These are phyloP conservation scores for Theretra japonica DNA, from an alignment of 2,888 invertebrate species.

Conservation along the genomic window DNA sequence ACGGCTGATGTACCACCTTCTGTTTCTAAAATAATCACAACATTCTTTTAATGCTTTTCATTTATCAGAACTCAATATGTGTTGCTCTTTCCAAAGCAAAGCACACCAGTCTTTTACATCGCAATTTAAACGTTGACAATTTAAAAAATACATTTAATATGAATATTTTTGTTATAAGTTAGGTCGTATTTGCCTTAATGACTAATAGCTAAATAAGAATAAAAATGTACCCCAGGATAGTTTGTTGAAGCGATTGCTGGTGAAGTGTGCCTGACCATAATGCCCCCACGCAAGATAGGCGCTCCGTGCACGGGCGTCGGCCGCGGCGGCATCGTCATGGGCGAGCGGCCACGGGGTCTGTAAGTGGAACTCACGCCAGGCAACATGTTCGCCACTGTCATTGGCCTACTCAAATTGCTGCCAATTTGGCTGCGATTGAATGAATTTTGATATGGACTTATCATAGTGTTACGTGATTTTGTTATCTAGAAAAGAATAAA, in stretches of 20 bases:
- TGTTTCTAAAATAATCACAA: conserved; percentile 56
- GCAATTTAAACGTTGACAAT: too few relatives aligned
- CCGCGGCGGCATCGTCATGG: conserved; percentile 52
- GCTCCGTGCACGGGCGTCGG: conserved; percentile 56
- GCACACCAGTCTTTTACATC: too few relatives aligned
- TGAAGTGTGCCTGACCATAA: conserved; percentile 86
- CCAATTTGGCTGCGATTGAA: conserved; percentile 72
- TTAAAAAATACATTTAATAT: too few relatives aligned
- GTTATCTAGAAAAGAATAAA: conserved; percentile 56
- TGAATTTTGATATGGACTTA: conserved; percentile 65
- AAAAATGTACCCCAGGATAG: conserved; percentile 68
- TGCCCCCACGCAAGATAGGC: conserved; percentile 69
- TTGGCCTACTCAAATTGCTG: conserved; percentile 58
- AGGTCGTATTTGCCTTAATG: too few relatives aligned
- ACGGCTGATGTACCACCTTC: conserved; percentile 87
- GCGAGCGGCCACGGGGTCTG: conserved; percentile 65
- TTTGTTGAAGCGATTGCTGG: conserved; percentile 83
- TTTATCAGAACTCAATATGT: too few relatives aligned
- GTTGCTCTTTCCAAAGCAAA: too few relatives aligned
- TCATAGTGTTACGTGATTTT: conserved; percentile 62
- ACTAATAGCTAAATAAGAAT: neutral
- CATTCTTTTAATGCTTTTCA: neutral
- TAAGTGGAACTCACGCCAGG: conserved; percentile 46
- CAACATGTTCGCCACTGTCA: conserved; percentile 48
- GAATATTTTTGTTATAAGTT: too few relatives aligned